Conservation (phyloP, 35 echinoderm and acorn worm species). For the Diadema setosum region DNA sequence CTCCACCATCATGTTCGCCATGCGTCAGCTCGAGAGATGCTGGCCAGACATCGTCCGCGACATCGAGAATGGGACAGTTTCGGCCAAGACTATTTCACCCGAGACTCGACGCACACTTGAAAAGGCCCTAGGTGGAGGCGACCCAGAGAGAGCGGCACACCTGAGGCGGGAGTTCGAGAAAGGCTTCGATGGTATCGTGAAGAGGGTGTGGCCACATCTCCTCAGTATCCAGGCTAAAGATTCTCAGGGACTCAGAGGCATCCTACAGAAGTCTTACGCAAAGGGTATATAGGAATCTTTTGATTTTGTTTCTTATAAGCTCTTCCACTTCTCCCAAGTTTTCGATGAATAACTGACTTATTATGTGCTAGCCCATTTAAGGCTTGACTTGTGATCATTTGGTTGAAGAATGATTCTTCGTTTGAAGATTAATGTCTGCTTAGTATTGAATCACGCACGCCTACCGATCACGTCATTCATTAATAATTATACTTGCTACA, state of each 20-base stretch:
- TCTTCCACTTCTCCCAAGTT: neutral
- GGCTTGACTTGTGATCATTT: neutral
- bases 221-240: conserved; percentile 26
- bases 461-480: neutral
- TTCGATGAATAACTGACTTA: neutral
- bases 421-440: neutral
- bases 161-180: conserved; percentile 54
- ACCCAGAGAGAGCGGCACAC: conserved; percentile 47
- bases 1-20: neutral
- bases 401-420: neutral
- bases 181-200: conserved; percentile 71
- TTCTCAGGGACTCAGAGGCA: conserved; percentile 1
- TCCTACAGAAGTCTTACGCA: conserved; percentile 27
- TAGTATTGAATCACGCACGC: neutral
- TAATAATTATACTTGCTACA: too few species aligned
- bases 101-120: conserved; percentile 16
- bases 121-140: neutral
- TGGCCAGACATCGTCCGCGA: conserved; percentile 40
- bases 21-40: conserved; percentile 9
- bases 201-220: conserved; percentile 79
- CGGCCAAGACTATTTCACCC: conserved; percentile 7
- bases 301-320: neutral
- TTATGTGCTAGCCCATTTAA: neutral
- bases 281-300: conserved; percentile 38
- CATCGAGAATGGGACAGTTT: neutral